Percentiles rank a stretch among this genome's conserved stretches.
phyloP scores from a whole-genome alignment of 2,797 vertebrate species.

The Tinamus major region DNA sequence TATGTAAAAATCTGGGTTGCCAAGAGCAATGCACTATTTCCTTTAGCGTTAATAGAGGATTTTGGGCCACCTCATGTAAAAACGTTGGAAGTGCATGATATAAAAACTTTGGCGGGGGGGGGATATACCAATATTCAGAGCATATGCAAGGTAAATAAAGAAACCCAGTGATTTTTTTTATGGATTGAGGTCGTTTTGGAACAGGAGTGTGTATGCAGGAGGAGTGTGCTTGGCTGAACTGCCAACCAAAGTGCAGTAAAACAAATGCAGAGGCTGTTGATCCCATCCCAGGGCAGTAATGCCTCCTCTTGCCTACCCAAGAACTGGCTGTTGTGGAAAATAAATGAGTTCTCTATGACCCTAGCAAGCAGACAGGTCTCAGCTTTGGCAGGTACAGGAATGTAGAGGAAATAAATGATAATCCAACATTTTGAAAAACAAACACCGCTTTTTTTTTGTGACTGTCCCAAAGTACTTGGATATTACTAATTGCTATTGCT shows the following conservation, averaged over 20 bases:
- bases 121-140: neutral
- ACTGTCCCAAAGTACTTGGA: rapidly evolving
- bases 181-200: neutral
- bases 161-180: neutral
- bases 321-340: neutral
- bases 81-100: neutral
- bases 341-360: neutral
- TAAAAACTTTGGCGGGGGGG: neutral
- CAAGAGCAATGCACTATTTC: neutral
- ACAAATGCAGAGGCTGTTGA: neutral
- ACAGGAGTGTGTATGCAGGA: neutral
- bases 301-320: neutral
- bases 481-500: neutral
- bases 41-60: neutral
- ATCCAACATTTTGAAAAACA: neutral
- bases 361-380: neutral
- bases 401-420: neutral
- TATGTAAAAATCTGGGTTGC: neutral
- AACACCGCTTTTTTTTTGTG: neutral
- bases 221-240: neutral
- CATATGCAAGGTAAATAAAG: neutral
- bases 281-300: conserved; percentile 13
- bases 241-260: neutral
- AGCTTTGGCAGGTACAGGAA: neutral
- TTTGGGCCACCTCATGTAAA: neutral